Evolutionary conservation across 2,797 vertebrate genomes (phyloP), one percentile per base, ranked within the genome.

Genomic region (Eulemur coronatus): DNA sequence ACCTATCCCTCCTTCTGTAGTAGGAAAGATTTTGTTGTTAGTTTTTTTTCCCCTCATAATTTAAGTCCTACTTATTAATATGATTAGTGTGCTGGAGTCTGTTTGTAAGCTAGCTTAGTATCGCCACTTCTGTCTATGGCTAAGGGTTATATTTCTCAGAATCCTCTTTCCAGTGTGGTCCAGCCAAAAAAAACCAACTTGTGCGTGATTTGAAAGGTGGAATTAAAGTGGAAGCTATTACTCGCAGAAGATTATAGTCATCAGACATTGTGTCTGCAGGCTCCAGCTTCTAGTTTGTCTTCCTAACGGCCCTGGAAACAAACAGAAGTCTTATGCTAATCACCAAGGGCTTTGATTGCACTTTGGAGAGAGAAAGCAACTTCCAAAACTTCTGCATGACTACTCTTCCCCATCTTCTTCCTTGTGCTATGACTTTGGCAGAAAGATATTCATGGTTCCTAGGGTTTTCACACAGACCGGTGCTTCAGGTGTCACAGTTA

Each of bases 51-150:
- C 50, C 69, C 69, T 33, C 11, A n/a, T 30, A 61, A 70, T 50
- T 86, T 63, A 84, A 91, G 17, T 4, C 59, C 9, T 76, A 41
- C 1, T 70, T 93, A 41, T 28, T 61, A 48, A 55, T 69, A 50
- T 33, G 9, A 38, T 85, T 86, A 63, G 20, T 79, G 22, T 65
- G 46, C 17, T 52, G 5, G 26, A 84, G 15, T 92, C 28, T 75
- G 20, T 90, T 96, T 76, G 26, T 84, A 38, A 90, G 72, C 6
- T 91, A 92, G 72, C 4, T 91, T 94, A 65, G 20, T 81, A 52
- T 85, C n/a, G 48, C 7, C 9, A 38, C 3, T 55, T 79, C 52
- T 67, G 15, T 61, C 7, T 88, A 10, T 26, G 17, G 18, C 24
- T 76, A 63, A 1, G 8, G 41, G 2, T 88, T 72, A 14, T 14